Evolutionary conservation across 2,113 vertebrate species (phyloP), one percentile per base, ranked within the genome.

Genomic region (Craseonycteris thonglongyai): DNA sequence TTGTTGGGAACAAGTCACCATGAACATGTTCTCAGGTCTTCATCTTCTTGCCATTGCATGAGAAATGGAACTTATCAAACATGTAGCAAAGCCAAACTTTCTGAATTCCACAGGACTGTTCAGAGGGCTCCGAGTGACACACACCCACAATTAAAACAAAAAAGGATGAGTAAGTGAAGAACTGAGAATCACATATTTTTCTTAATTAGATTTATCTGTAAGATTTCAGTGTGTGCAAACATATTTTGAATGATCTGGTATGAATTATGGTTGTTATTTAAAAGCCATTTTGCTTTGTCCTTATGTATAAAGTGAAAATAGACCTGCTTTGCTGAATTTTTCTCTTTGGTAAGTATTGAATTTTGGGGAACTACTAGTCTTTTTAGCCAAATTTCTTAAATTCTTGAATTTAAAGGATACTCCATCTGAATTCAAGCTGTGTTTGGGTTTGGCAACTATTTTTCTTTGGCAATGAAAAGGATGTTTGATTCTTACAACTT

Each of bases 141-240:
- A n/a, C 7, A 79, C 40, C 11, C 75, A 87, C 21, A 85, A 71
- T 92, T 91, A 89, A 95, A 91, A 74, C 38, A 69, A 65, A 91
- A 85, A 95, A 95, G 40, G 89, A 87, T 96, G 74, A 96, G 83
- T 89, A 90, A 92, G 82, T 66, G 42, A 91, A 47, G 78, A 86
- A 79, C 35, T 56, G 58, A 78, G 63, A 88, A 83, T 86, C 51
- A 69, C 89, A 87, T 95, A 74, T 45, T 96, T 96, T 94, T 75
- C 33, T 92, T 95, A 96, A 95, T 94, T 96, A 75, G 78, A 95
- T 95, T 96, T 96, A 94, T 95, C 75, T 96, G 86, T 83, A 90
- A 89, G 54, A 65, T 94, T 94, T 95, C 87, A 94, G 81, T 94
- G 83, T 89, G 91, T 94, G 58, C 40, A 86, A 94, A 93, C 49